These are phyloP conservation scores for Pachliopta kotzebuea DNA, from an alignment of 2,888 invertebrate genomes.

Conservation along the genomic window DNA sequence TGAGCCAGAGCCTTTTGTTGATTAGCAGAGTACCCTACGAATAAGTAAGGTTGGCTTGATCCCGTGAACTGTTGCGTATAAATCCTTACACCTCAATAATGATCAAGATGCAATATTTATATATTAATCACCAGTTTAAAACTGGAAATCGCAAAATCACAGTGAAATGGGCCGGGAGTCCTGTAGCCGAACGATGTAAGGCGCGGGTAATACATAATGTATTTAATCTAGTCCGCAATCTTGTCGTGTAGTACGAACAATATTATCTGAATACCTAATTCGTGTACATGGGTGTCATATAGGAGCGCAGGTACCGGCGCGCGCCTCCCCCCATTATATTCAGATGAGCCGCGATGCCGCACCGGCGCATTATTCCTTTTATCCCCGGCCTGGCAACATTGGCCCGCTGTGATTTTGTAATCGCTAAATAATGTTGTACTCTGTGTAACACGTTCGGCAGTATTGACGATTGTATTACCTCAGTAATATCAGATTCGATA, in stretches of 20 bases:
- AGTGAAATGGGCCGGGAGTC: background rate
- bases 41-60: too few relatives aligned
- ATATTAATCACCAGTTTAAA: background rate
- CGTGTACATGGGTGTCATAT: conserved; percentile 22
- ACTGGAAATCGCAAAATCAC: background rate
- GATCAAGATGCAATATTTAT: too few relatives aligned
- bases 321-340: conserved; percentile 71
- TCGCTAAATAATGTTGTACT: conserved; percentile 27
- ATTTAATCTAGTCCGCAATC: conserved; percentile 24
- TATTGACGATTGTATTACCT: conserved; percentile 19
- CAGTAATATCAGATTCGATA: background rate
- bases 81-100: too few relatives aligned
- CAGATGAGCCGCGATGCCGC: conserved; percentile 63
- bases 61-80: too few relatives aligned
- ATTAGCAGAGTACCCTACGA: too few relatives aligned
- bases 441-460: background rate
- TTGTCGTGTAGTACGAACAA: conserved; percentile 17
- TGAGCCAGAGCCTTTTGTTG: too few relatives aligned
- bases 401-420: conserved; percentile 22
- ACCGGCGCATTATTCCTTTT: conserved; percentile 39
- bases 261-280: conserved; percentile 27
- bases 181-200: conserved; percentile 1
- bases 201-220: conserved; percentile 11
- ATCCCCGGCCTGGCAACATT: conserved; percentile 25
- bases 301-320: conserved; percentile 54